Percentiles rank a stretch among this genome's conserved stretches.
Evolutionary conservation across 1,140 invertebrate species (phyloP).

Genomic region (Zaprionus nigranus): DNA sequence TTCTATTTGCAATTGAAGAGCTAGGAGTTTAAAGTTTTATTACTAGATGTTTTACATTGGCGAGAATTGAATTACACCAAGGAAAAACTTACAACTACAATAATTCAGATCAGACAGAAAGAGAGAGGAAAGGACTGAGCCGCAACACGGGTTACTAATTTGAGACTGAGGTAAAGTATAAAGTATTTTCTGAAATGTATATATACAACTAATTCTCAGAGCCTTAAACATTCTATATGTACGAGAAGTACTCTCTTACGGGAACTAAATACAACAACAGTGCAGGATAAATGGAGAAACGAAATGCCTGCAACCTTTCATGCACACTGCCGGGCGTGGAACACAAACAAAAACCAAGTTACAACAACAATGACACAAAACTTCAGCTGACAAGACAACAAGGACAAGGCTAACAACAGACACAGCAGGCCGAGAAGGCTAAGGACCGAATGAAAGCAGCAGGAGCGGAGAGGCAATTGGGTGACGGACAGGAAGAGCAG

Average conservation of each 20-base stretch:
- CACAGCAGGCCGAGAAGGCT: neutral
- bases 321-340: conserved; percentile 49
- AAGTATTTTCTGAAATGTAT: conserved; percentile 49
- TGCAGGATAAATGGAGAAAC: conserved; percentile 20
- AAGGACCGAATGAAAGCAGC: neutral
- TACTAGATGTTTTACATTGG: neutral
- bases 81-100: neutral
- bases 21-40: neutral
- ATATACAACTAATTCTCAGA: conserved; percentile 62
- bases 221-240: conserved; percentile 33
- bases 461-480: neutral
- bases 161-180: conserved; percentile 9
- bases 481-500: conserved; percentile 15
- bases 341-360: conserved; percentile 61
- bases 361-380: conserved; percentile 54
- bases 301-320: conserved; percentile 64
- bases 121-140: neutral
- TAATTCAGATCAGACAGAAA: neutral
- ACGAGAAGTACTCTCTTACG: conserved; percentile 14
- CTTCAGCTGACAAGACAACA: conserved; percentile 76
- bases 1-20: neutral
- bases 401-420: conserved; percentile 70
- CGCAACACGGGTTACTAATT: conserved; percentile 20
- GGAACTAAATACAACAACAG: conserved; percentile 22
- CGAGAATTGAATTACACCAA: neutral